Percentiles rank a stretch among this genome's conserved stretches.
phyloP scores from a whole-genome alignment of 92 coral and sea anemone genomes.

The Zoanthus gigantus region DNA sequence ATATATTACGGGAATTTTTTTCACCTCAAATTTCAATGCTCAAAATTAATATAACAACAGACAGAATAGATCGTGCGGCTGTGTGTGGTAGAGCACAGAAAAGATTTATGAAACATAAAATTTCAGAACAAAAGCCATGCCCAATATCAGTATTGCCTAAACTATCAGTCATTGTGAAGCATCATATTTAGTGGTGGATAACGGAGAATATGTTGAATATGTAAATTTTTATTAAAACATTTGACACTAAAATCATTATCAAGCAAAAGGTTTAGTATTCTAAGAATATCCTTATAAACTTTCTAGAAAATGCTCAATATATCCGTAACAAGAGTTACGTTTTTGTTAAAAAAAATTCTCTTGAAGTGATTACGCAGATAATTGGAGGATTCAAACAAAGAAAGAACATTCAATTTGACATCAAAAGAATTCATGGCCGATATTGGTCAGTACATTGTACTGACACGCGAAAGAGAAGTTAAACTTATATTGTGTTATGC shows the following conservation, averaged over 20 bases:
- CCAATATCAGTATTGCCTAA: background rate
- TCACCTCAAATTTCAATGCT: background rate
- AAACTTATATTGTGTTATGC: background rate
- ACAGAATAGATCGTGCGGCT: no score
- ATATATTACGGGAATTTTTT: no score
- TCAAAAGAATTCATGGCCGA: background rate
- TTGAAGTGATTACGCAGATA: conserved; percentile 27
- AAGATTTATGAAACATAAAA: background rate
- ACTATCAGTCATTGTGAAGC: background rate
- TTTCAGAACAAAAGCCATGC: background rate
- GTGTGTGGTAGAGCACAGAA: background rate
- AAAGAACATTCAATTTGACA: background rate
- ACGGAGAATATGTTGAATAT: background rate
- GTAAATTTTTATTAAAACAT: no score
- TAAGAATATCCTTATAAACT: no score
- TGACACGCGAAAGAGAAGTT: conserved; percentile 23
- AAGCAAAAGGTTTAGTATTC: background rate
- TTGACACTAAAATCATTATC: background rate
- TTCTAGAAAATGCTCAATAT: background rate
- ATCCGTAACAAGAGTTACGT: background rate
- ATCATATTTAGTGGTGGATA: background rate
- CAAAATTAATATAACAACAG: background rate
- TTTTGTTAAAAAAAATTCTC: background rate
- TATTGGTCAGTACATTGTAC: background rate
- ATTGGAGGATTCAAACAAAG: background rate